Conservation (phyloP, 2,888 invertebrate species). For the Hirtodrosophila cameraria region DNA sequence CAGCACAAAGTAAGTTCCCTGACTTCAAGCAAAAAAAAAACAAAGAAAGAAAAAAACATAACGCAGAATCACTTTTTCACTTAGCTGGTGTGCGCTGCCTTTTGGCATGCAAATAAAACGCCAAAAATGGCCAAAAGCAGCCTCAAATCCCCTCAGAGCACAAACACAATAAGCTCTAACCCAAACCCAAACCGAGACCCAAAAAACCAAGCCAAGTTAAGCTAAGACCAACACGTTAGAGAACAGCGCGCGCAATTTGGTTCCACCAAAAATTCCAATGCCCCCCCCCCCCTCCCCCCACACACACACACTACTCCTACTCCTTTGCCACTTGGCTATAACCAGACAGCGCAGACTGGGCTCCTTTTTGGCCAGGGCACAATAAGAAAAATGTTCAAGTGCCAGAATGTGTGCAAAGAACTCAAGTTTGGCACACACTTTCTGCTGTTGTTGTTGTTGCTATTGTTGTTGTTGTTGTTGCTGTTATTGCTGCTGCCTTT, state of each 20-base stretch:
- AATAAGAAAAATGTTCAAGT: constrained; percentile 78
- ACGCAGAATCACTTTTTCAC: constrained; percentile 78
- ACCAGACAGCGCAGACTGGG: constrained; percentile 3
- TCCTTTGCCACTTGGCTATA: background rate
- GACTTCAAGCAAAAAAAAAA: constrained; percentile 14
- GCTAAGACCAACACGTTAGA: constrained; percentile 79
- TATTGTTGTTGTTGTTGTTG: constrained; percentile 7
- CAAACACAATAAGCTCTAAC: constrained; percentile 3
- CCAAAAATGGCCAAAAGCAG: constrained; percentile 51
- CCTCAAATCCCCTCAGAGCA: constrained; percentile 1
- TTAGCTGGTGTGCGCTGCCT: constrained; percentile 62
- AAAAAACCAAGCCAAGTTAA: constrained; percentile 75
- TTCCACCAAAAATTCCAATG: constrained; percentile 52
- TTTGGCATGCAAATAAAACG: constrained; percentile 77
- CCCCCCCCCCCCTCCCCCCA: background rate
- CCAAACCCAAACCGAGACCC: constrained; percentile 54
- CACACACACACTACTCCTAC: too few species aligned
- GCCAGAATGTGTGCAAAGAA: constrained; percentile 79
- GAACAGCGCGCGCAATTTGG: constrained; percentile 71
- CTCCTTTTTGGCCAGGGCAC: constrained; percentile 33
- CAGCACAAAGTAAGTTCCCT: constrained; percentile 51
- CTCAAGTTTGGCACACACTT: constrained; percentile 75
- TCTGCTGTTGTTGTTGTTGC: constrained; percentile 14
- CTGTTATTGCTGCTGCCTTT: constrained; percentile 35
- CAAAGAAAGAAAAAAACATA: constrained; percentile 34